A percentile compares a stretch with the other conserved stretches of the same genome.
These are phyloP conservation scores for Prunella strophiata DNA, from an alignment of 2,797 vertebrate species.

Conservation along the genomic window DNA sequence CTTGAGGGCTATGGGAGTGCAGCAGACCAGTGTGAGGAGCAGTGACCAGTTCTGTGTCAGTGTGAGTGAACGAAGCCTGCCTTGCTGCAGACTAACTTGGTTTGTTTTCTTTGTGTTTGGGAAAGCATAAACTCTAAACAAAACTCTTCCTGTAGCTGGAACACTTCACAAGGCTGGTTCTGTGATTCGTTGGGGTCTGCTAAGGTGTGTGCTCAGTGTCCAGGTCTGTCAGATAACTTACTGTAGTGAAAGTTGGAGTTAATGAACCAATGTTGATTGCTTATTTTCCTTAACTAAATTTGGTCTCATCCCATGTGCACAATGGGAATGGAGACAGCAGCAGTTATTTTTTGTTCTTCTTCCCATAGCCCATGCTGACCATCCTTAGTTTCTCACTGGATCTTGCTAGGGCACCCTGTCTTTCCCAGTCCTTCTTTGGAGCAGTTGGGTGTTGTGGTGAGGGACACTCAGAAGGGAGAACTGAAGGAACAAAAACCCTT, in stretches of 20 bases:
- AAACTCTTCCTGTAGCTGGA: not conserved
- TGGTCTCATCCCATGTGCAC: not conserved
- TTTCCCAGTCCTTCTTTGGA: not conserved
- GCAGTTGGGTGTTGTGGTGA: fast-evolving
- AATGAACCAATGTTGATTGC: not conserved
- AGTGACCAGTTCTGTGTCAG: not conserved
- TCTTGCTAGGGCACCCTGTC: not conserved
- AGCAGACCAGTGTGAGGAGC: not conserved
- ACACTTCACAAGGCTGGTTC: not conserved
- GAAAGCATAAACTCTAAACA: not conserved
- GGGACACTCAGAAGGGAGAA: not conserved
- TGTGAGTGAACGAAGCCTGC: not conserved
- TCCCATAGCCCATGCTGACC: not conserved
- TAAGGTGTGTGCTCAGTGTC: not conserved
- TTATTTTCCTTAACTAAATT: not conserved
- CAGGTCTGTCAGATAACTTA: not conserved
- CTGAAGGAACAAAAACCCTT: not conserved
- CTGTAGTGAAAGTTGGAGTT: not conserved
- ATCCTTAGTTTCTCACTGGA: not conserved
- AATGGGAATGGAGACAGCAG: not conserved
- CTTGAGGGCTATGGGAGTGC: not conserved
- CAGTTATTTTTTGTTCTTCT: not conserved
- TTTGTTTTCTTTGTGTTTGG: not conserved
- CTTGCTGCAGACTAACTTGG: not conserved
- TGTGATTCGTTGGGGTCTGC: not conserved